A percentile compares a stretch with the other conserved stretches of the same genome.
Conservation (phyloP, 2,888 invertebrate species). For the Agriopis aurantiaria region DNA sequence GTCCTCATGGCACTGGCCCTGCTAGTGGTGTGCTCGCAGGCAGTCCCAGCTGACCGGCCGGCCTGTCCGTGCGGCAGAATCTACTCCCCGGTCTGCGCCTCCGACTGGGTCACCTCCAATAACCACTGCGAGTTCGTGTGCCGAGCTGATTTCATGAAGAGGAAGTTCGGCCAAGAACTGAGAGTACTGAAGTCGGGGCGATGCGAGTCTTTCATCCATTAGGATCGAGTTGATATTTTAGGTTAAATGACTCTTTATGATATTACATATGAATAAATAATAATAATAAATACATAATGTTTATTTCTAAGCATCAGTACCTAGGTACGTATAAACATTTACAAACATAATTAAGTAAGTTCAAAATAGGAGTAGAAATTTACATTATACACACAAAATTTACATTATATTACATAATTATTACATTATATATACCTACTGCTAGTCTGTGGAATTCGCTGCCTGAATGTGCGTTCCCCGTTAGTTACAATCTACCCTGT, state of each 20-base stretch:
- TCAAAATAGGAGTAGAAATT: no score
- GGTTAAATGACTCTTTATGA: neutral
- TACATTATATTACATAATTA: no score
- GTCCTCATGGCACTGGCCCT: slow-evolving; percentile 56
- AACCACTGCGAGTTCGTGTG: slow-evolving; percentile 77
- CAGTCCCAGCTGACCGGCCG: slow-evolving; percentile 31
- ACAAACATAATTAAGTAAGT: no score
- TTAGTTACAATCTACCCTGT: no score
- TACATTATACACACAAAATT: no score
- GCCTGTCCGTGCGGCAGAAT: slow-evolving; percentile 72
- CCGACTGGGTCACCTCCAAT: slow-evolving; percentile 67
- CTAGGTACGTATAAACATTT: no score
- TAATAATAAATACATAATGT: no score
- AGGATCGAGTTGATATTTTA: slow-evolving; percentile 20
- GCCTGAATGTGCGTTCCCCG: no score
- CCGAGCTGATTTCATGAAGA: slow-evolving; percentile 45
- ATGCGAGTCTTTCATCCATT: slow-evolving; percentile 46
- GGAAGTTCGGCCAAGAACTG: slow-evolving; percentile 38
- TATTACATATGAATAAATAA: no score
- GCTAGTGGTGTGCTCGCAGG: slow-evolving; percentile 42
- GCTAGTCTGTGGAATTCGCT: no score
- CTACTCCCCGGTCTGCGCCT: slow-evolving; percentile 76
- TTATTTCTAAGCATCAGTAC: no score
- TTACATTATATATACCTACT: no score
- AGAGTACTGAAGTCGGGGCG: slow-evolving; percentile 43